Evolutionary conservation across 2,797 vertebrate genomes (phyloP).

Genomic region (Phoxinus dragarum): DNA sequence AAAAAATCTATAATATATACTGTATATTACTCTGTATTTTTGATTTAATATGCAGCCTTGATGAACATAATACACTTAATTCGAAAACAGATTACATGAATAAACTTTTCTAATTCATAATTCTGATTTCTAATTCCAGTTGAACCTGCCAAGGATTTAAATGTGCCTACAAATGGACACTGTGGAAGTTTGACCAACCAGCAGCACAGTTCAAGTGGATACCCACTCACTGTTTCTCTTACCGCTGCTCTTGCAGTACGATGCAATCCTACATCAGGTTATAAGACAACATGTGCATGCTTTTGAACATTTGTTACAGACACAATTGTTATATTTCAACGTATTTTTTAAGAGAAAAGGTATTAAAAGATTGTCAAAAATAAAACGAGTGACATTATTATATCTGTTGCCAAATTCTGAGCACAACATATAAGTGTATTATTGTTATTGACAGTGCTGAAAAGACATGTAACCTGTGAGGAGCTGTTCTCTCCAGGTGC

Average conservation of each 20-base stretch:
- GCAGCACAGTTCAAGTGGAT: constrained; percentile 59
- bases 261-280: constrained; percentile 89
- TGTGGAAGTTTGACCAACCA: constrained; percentile 72
- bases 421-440: neutral
- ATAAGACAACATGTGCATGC: constrained; percentile 51
- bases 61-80: neutral
- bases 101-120: neutral
- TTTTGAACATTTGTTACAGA: neutral
- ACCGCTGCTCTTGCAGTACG: constrained; percentile 69
- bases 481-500: constrained; percentile 85
- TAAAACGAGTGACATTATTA: neutral
- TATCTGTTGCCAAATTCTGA: neutral
- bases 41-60: neutral
- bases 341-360: neutral
- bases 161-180: constrained; percentile 66
- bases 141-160: constrained; percentile 76
- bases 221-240: constrained; percentile 65
- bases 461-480: constrained; percentile 78
- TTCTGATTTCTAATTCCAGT: constrained; percentile 64
- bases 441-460: constrained; percentile 76
- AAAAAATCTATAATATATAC: too few species aligned
- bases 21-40: too few species aligned
- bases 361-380: neutral
- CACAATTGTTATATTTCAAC: neutral
- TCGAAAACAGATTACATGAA: neutral